A percentile compares a stretch with the other conserved stretches of the same genome.
phyloP scores from a whole-genome alignment of 2,888 invertebrate species.

The Amblyjoppa proteus region DNA sequence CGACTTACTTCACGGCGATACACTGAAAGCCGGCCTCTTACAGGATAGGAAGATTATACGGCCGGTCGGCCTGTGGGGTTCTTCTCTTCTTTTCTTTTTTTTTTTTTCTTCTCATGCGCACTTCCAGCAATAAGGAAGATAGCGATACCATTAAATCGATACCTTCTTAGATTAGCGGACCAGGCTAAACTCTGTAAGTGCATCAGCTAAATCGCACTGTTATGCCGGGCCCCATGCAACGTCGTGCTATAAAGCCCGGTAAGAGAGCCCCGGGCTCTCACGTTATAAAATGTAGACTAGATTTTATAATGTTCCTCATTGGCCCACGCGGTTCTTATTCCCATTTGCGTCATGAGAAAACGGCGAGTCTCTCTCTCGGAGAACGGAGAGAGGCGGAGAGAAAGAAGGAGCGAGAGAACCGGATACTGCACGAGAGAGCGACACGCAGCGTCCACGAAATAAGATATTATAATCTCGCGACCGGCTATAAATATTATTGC shows the following conservation, averaged over 20 bases:
- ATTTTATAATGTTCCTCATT: conserved; percentile 71
- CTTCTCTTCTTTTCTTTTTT: conserved; percentile 24
- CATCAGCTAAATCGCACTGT: conserved; percentile 44
- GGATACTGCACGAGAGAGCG: conserved; percentile 73
- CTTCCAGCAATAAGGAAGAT: conserved; percentile 80
- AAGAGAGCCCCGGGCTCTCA: conserved; percentile 12
- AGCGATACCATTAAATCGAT: conserved; percentile 68
- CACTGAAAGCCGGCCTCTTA: conserved; percentile 1
- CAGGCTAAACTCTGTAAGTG: conserved; percentile 3
- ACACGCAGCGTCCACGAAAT: conserved; percentile 75
- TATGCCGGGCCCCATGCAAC: conserved; percentile 5
- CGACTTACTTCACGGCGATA: conserved; percentile 11
- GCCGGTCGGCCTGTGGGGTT: neutral
- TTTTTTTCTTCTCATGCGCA: conserved; percentile 25
- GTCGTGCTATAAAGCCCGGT: conserved; percentile 15
- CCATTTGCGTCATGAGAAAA: conserved; percentile 35
- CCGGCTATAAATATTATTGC: conserved; percentile 80
- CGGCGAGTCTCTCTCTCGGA: conserved; percentile 5
- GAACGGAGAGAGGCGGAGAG: conserved; percentile 1
- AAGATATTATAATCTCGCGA: conserved; percentile 82
- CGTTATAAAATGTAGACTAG: conserved; percentile 73
- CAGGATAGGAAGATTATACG: conserved; percentile 26
- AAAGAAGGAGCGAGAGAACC: conserved; percentile 71
- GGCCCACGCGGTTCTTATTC: conserved; percentile 71
- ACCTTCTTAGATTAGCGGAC: conserved; percentile 29